Conservation (phyloP, 1,140 invertebrate genomes). For the Alviniconcha marisindica region DNA sequence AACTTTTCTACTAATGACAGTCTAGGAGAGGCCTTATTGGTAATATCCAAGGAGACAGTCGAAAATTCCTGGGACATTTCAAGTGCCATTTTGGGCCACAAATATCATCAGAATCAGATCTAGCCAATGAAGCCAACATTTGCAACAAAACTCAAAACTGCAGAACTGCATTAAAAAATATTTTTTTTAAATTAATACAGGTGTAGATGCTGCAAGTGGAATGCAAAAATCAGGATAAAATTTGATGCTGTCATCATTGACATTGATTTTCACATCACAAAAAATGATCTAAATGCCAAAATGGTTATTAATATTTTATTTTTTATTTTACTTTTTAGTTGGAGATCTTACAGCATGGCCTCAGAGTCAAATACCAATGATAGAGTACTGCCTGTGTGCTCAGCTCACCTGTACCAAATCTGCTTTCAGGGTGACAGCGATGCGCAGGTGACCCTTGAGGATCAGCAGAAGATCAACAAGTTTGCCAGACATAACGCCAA, state of each 20-base stretch:
- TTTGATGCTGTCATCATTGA: neutral
- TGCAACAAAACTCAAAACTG: too few species aligned
- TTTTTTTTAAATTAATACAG: too few species aligned
- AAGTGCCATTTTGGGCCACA: too few species aligned
- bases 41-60: too few species aligned
- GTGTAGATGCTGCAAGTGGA: too few species aligned
- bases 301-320: neutral
- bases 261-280: neutral
- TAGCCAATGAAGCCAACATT: too few species aligned
- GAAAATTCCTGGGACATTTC: too few species aligned
- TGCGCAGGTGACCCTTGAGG: constrained; percentile 95
- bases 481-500: constrained; percentile 94
- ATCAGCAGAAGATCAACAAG: constrained; percentile 98
- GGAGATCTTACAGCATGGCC: neutral
- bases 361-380: neutral
- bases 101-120: too few species aligned
- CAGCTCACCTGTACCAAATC: neutral
- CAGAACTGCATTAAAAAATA: too few species aligned
- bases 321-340: neutral
- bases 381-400: neutral
- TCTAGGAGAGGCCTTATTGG: too few species aligned
- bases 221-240: too few species aligned
- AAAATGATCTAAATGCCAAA: neutral
- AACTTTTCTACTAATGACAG: too few species aligned
- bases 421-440: constrained; percentile 71